Evolutionary conservation across 2,797 vertebrate genomes (phyloP), one percentile per base, ranked within the genome.

Genomic region (Girardinus metallicus): DNA sequence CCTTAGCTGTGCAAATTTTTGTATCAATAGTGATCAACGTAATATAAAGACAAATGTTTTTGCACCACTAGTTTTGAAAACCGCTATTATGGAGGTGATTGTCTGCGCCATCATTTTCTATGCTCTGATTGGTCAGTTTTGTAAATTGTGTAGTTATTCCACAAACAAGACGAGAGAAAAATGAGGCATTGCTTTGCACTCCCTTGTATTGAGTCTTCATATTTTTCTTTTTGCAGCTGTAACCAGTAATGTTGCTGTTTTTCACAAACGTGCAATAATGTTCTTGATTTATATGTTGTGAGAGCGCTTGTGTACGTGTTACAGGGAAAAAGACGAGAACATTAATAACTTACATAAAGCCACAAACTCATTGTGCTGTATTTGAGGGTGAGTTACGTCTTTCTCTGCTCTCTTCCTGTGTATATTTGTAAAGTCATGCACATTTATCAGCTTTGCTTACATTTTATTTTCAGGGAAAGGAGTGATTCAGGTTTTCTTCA

Each of bases 401-500:
- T 41, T 26, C 8, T 66, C 29, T 57, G 53, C 53, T 62, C 29
- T 62, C 29, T 16, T 62, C 29, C 4, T 64, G 2, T 66, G 18
- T 66, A 34, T 43, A 26, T 68, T 29, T 78, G 55, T 60, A 77
- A 46, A 66, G 44, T 44, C 4, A 51, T 29, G 18, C 74, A 76
- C 49, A 44, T 72, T 76, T 70, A 51, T 83, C 47, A 79, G 31
- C 13, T 77, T 84, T 29, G n/a, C 9, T 5, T 29, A 29, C 5
- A 18, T 23, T 51, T 21, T 51, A 18, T 8, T 51, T 51, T 51
- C 36, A 55, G 34, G 73, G 16, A 43, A 55, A 74, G 41, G 1
- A 57, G 73, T 36, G 75, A 64, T 66, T 76, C 23, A 13, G 9
- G 41, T 41, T 78, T 44, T 31, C 62, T 71, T 76, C 78, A 80